Base-by-base conservation (phyloP, 2,113 vertebrate species). In the Calyptommatus sinebrachiatus region DNA sequence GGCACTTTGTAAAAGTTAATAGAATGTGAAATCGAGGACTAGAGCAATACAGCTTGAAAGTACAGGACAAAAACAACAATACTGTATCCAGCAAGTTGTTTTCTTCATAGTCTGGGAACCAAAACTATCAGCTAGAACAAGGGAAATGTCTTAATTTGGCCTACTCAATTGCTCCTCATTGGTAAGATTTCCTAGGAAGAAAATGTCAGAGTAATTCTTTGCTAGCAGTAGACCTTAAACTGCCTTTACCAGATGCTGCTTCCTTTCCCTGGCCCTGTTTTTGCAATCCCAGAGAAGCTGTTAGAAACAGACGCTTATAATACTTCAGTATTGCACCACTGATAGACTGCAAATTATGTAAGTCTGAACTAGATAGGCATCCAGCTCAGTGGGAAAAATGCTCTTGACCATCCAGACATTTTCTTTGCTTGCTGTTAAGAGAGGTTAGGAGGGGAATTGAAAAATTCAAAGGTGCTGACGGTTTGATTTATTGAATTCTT, bases 1-100 rank as follows among this genome's bases (percentile, higher is more conserved):
- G 69, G 35, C 78, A 48, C 21, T 79, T 65, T 65, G 78, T 72
- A 65, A 79, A 79, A 35, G 48, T 28, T 71, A 78, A 71, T 29
- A 28, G 20, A 62, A 62, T 46, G 31, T 71, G 57, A 48, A 48
- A 48, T 79, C 68, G 18, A 28, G 53, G 72, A 21, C 65, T 48
- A 69, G 60, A 78, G 62, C 29, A 63, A 63, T 48, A 48, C 48
- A 50, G 24, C 69, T 65, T 22, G 72, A 65, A 79, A 28, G 9
- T 46, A 71, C 20, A 20, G 41, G 7, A 16, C 29, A 31, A 71
- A 71, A 62, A 24, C n/a, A 70, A 2, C 41, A 69, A 24, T 1
- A 57, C 8, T 41, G 35, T 41, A 41, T 41, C 9, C 21, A 5
- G 16, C 2, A 18, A 18, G 24, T 8, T 57, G 29, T 29, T 66